Conservation (phyloP, 2,888 invertebrate species). For the Stenchaetothrips biformis region DNA sequence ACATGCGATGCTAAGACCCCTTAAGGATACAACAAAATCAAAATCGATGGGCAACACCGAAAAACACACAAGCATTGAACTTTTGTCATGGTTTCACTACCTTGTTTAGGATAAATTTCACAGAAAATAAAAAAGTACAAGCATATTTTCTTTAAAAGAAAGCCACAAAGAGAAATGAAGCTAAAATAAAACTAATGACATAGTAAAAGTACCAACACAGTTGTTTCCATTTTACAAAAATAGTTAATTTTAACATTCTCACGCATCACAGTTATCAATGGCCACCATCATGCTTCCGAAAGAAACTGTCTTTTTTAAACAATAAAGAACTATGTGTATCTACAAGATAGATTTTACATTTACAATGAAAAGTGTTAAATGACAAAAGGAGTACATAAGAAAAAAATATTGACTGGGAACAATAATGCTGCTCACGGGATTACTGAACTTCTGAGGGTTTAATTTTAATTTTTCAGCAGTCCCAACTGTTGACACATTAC, state of each 20-base stretch:
- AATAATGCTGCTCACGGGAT: too few species aligned
- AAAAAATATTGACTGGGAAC: too few species aligned
- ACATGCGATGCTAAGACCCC: too few species aligned
- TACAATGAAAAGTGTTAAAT: neutral
- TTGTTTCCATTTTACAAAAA: conserved; percentile 17
- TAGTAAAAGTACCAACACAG: neutral
- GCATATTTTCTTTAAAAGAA: too few species aligned
- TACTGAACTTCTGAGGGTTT: too few species aligned
- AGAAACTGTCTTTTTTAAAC: conserved; percentile 4
- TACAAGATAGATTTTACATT: neutral
- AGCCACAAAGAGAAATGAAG: neutral
- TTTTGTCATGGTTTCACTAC: neutral
- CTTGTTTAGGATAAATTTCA: neutral
- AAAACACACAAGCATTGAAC: too few species aligned
- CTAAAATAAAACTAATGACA: neutral
- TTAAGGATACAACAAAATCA: too few species aligned
- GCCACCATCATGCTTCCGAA: conserved; percentile 10
- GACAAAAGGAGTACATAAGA: neutral
- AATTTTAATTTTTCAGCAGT: too few species aligned
- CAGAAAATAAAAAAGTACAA: neutral
- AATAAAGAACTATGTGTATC: neutral
- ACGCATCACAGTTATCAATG: conserved; percentile 18
- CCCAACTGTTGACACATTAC: too few species aligned
- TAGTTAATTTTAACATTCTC: neutral
- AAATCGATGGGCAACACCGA: too few species aligned